phyloP scores from a whole-genome alignment of 2,113 vertebrate genomes.

The Nymphicus hollandicus region DNA sequence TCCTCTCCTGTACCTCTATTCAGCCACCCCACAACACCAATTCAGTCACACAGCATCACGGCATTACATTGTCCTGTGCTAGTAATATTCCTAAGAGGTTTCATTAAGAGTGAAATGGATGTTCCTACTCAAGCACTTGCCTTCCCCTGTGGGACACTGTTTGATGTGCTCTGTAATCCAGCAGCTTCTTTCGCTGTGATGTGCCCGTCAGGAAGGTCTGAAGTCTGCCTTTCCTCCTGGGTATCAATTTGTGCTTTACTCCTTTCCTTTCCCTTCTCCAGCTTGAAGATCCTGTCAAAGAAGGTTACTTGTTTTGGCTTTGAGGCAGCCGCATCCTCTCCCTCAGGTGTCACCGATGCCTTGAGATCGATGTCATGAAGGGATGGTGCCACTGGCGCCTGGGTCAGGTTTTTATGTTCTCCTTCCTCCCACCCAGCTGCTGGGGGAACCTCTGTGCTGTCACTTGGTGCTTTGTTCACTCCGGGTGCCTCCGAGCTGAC shows the following conservation, averaged over 20 bases:
- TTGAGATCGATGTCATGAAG: neutral
- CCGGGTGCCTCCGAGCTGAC: constrained; percentile 4
- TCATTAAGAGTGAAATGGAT: neutral
- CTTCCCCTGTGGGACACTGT: neutral
- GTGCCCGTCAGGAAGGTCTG: neutral
- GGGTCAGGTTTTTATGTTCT: neutral
- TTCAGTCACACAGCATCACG: neutral
- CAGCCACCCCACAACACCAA: rapidly evolving
- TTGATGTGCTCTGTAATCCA: neutral
- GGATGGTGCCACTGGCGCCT: neutral
- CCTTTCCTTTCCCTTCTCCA: constrained; percentile 61
- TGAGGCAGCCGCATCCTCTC: neutral
- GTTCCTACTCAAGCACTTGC: constrained; percentile 55
- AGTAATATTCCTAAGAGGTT: neutral
- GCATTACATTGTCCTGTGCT: rapidly evolving
- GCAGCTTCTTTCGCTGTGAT: neutral
- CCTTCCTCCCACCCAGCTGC: neutral
- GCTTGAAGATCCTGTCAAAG: constrained; percentile 80
- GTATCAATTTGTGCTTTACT: neutral
- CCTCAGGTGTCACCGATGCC: neutral
- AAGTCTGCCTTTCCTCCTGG: neutral
- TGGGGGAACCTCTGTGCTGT: neutral
- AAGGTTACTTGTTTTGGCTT: constrained; percentile 59
- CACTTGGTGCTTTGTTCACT: constrained; percentile 55
- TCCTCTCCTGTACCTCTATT: neutral